Evolutionary conservation across 1,140 invertebrate genomes (phyloP).

Genomic region (Spodoptera litura): DNA sequence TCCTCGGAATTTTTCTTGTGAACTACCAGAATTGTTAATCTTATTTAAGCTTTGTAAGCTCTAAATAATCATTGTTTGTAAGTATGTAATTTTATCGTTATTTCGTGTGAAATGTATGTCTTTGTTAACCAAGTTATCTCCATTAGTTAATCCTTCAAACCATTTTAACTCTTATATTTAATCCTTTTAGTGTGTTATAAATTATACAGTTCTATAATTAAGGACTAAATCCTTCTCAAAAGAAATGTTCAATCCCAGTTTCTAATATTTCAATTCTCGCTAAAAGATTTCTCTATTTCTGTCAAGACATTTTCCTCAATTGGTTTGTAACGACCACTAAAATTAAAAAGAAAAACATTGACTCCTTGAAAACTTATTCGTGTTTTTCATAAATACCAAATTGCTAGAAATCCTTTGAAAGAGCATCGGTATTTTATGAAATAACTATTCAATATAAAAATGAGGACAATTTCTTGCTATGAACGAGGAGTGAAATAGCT

Average conservation of each 20-base stretch:
- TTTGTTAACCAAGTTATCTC: constrained; percentile 14
- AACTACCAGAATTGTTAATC: constrained; percentile 48
- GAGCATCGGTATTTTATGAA: not conserved
- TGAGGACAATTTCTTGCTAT: constrained; percentile 2
- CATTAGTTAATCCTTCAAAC: not conserved
- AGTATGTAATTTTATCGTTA: constrained; percentile 41
- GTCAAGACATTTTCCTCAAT: too few relatives aligned
- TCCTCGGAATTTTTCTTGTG: constrained; percentile 39
- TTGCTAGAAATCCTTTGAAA: constrained; percentile 7
- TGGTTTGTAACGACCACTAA: not conserved
- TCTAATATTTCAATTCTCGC: too few relatives aligned
- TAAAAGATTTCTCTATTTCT: too few relatives aligned
- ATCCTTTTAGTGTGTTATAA: not conserved
- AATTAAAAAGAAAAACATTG: not conserved
- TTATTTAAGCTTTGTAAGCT: constrained; percentile 46
- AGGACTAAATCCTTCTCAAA: too few relatives aligned
- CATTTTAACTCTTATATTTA: not conserved
- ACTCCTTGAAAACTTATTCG: not conserved
- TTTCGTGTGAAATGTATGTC: constrained; percentile 38
- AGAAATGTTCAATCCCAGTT: too few relatives aligned
- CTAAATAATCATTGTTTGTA: constrained; percentile 33
- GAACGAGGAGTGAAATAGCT: constrained; percentile 49
- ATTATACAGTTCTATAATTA: not conserved
- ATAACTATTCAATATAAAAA: constrained; percentile 39
- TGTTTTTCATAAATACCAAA: constrained; percentile 1